Base-by-base conservation (phyloP, 2,113 vertebrate genomes). In the Lipophrys pholis region DNA sequence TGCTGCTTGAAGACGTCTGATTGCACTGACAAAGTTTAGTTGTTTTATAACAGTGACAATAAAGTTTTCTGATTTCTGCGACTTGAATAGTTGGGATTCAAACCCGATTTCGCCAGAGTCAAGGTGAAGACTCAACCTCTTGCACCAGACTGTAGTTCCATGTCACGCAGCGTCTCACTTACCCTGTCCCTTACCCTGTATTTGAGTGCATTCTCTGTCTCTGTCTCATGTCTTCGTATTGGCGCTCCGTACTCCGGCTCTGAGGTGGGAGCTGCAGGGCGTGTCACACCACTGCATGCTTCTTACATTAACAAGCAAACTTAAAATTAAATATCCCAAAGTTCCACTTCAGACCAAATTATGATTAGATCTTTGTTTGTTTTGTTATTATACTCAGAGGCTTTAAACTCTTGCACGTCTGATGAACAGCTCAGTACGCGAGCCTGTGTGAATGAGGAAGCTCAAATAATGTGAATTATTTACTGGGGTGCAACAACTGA, bases 231-330 rank as follows among this genome's bases (percentile, higher is more conserved):
- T 49, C 63, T 61, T 68, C 30, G 64, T 68, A 38, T 35, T 6
- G 46, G 12, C 68, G 2, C 58, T 62, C 15, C 45, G 66, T 65
- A 2, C 21, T 30, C 21, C 12, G 40, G 76, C n/a, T 30, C 21
- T 30, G 21, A 30, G 2, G 21, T 30, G 21, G 60, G 52, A 76
- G 38, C 64, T 42, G 62, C 56, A 59, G 87, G 82, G 84, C 8
- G 87, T 84, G 85, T 83, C 86, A 58, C 81, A 74, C 80, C 76
- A 59, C 82, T 69, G 66, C 81, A 73, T 83, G 78, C 64, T 78
- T 81, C 35, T 61, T 54, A 76, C 76, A 82, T 83, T 71, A 80
- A 69, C 67, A 68, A 16, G 15, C 80, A 57, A 68, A 67, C 64
- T 43, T 40, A 6, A 42, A 76, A 65, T 76, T 58, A 53, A 45